phyloP scores from a whole-genome alignment of 2,888 invertebrate species.

The Eutolmus rufibarbis region DNA sequence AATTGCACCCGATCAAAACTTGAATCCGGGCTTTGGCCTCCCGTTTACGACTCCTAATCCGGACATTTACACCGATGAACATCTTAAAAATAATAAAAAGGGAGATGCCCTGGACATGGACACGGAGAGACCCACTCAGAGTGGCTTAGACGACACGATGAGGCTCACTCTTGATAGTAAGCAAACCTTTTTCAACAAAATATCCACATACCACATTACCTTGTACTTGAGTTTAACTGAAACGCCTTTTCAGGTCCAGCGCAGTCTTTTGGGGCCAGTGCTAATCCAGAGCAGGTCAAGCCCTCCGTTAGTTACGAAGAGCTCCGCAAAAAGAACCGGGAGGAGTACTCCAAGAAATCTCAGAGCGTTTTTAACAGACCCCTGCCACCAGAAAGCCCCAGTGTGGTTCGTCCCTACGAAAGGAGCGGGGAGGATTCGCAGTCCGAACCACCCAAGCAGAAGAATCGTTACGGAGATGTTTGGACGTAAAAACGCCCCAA shows the following conservation, averaged over 20 bases:
- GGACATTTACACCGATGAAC: conserved; percentile 56
- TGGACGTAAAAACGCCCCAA: conserved; percentile 54
- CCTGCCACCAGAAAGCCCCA: conserved; percentile 52
- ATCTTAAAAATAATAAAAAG: conserved; percentile 48
- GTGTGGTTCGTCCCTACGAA: conserved; percentile 45
- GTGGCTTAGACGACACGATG: conserved; percentile 69
- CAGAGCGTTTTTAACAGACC: conserved; percentile 54
- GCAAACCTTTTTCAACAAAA: neutral
- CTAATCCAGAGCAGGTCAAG: conserved; percentile 62
- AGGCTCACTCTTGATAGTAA: conserved; percentile 67
- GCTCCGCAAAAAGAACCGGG: conserved; percentile 73
- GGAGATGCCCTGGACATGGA: conserved; percentile 69
- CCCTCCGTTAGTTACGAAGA: conserved; percentile 74
- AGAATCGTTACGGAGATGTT: conserved; percentile 60
- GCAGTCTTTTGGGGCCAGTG: conserved; percentile 63
- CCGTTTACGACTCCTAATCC: conserved; percentile 60
- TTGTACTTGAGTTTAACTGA: neutral
- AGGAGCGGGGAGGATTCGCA: neutral
- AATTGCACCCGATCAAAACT: conserved; percentile 62
- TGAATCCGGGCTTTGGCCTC: conserved; percentile 64
- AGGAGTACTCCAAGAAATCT: conserved; percentile 65
- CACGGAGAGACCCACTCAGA: conserved; percentile 68
- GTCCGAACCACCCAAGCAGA: conserved; percentile 45
- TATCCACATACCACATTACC: neutral
- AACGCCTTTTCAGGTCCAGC: conserved; percentile 52